A percentile compares a stretch with the other conserved stretches of the same genome.
These are phyloP conservation scores for Cossypha heuglini DNA, from an alignment of 2,797 vertebrate genomes.

Conservation along the genomic window DNA sequence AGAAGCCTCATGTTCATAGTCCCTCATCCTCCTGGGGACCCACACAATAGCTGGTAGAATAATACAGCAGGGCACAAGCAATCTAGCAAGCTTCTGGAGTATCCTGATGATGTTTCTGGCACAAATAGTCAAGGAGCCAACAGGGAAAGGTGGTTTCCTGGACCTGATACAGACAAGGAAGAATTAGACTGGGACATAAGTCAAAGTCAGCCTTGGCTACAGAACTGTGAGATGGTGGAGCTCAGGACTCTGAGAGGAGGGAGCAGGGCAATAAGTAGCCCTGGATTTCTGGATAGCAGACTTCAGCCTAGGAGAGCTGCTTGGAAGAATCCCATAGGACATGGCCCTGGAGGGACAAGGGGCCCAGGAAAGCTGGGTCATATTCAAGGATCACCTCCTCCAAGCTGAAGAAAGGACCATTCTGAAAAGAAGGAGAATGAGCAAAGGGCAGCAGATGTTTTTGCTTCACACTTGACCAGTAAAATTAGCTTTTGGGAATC, in stretches of 20 bases:
- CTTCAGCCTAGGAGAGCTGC: neutral
- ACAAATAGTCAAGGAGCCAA: neutral
- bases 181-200: neutral
- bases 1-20: neutral
- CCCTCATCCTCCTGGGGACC: neutral
- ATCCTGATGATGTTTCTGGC: neutral
- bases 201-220: neutral
- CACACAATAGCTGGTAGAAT: accelerated
- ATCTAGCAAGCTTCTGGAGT: neutral
- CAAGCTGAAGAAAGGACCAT: neutral
- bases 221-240: neutral
- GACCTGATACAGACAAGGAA: neutral
- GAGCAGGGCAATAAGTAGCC: neutral
- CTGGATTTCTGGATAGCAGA: neutral
- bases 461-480: neutral
- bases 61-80: neutral
- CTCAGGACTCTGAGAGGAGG: neutral
- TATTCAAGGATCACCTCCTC: neutral
- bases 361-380: neutral
- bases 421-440: neutral
- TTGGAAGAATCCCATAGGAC: neutral
- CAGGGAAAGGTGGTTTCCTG: neutral
- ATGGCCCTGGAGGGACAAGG: neutral
- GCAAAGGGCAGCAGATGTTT: neutral
- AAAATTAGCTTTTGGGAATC: neutral